Base-by-base conservation (phyloP, 2,797 vertebrate genomes). In the Lithobates sylvaticus region DNA sequence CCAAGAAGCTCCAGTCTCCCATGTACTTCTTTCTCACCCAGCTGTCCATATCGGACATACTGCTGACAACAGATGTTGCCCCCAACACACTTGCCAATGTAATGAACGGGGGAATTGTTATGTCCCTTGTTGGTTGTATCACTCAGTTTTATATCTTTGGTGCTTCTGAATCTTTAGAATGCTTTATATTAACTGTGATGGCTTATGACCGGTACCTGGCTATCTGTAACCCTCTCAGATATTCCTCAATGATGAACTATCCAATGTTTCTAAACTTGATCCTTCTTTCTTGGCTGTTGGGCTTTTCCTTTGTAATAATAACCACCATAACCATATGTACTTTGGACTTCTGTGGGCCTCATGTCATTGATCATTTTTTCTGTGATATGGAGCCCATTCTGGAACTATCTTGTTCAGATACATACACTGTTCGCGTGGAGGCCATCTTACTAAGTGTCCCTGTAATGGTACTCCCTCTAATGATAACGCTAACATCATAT, bases 181-280 rank as follows among this genome's bases (percentile, higher is more conserved):
- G 75, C 58, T 23, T 93, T 2, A 90, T 91, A 84, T 81, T 95
- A 50, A 91, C 85, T 26, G 91, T 89, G 10, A 95, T 95, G 94
- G 92, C 93, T 10, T 95, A 90, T 39, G 93, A 95, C 87, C 88
- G 94, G 81, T 95, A 94, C 27, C 23, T 93, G 3, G 93, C 94
- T n/a, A 93, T 95, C 79, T 95, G 93, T 81, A 88, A 10, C 64
- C 93, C 94, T 29, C 71, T 95, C 65, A 91, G 89, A 79, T 94
- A 94, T 74, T 89, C 90, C 47, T 13, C 84, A 3, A 88, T 94
- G 23, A 92, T 94, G 91, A 91, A 34, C 29, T 23, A 8, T 36
- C 15, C 12, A 21, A 9, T 61, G 54, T 77, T 50, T n/a, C 47
- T 64, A 0, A 58, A 77, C 10, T 3, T 77, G 15, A 29, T 34